Evolutionary conservation across 2,797 vertebrate species (phyloP), one percentile per base, ranked within the genome.

Genomic region (Neostethus bicornis): DNA sequence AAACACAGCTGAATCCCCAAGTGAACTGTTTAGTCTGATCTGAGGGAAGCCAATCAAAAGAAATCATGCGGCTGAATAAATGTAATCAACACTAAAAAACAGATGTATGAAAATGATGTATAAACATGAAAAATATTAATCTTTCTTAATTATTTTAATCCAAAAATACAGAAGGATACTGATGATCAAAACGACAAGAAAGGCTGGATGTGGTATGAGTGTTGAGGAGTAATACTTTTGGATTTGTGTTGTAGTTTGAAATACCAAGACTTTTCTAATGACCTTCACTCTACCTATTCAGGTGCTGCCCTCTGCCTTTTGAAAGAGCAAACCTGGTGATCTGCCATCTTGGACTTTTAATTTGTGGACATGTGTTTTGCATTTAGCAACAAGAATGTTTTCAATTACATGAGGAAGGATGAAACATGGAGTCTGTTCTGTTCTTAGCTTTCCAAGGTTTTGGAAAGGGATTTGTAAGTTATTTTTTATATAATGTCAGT

Each of bases 231-330:
- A 31, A 1, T 8, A 6, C 24, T n/a, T 4, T 35, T 14, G 47
- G 9, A 28, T 13, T 48, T 14, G 13, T 19, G 17, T 1, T 9
- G 37, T 20, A 20, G 7, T 38, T 20, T 4, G 28, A n/a, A 28
- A 46, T 24, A 14, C 29, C 23, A 51, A 48, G 16, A 14, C 11
- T 51, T 54, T 4, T 20, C 8, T 24, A 35, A 56, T 24, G 47
- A 43, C 39, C 35, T 49, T 25, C 23, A 61, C 44, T 51, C 51
- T 32, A 29, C 39, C 42, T 17, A 66, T 68, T 70, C 48, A 23
- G 37, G 56, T 85, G 78, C 85, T 87, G 72, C 79, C 82, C 63
- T 74, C 79, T 86, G 66, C 48, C 74, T 84, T 75, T 45, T 44
- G 20, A 66, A 69, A 37, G 59, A 20, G 34, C 50, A 35, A 25